Percentiles rank a stretch among this genome's conserved stretches.
Evolutionary conservation across 2,797 vertebrate genomes (phyloP).

Genomic region (Sebastolobus altivelis): DNA sequence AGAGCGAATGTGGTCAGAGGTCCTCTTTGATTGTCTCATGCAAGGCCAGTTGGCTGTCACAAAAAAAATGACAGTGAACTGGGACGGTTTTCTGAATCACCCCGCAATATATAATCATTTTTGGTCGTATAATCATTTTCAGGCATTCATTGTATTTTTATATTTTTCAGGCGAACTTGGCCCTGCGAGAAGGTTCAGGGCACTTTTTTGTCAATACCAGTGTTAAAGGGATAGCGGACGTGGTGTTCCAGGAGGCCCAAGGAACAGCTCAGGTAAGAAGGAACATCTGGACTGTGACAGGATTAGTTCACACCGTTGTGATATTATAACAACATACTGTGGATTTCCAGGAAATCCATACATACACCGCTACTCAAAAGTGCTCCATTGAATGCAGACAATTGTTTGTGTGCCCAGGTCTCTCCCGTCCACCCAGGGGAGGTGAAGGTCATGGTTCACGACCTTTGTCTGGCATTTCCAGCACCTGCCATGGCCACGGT

Average conservation of each 20-base stretch:
- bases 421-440: conserved; percentile 86
- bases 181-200: conserved; percentile 91
- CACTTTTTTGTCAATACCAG: conserved; percentile 95
- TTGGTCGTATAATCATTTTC: background rate
- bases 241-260: conserved; percentile 87
- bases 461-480: conserved; percentile 87
- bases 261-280: conserved; percentile 87
- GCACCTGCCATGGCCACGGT: conserved; percentile 85
- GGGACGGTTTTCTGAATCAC: background rate
- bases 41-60: conserved; percentile 18
- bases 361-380: background rate
- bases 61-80: background rate
- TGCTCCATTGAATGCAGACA: background rate
- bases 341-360: background rate
- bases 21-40: conserved; percentile 36
- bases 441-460: conserved; percentile 91
- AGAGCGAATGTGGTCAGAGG: conserved; percentile 28
- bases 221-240: conserved; percentile 80
- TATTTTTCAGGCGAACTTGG: conserved; percentile 87
- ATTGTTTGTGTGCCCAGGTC: conserved; percentile 81
- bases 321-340: background rate
- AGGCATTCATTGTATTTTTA: conserved; percentile 12
- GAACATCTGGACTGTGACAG: background rate
- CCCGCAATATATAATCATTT: background rate
- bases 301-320: background rate